phyloP scores from a whole-genome alignment of 2,113 vertebrate species.

The Oreochromis niloticus region DNA sequence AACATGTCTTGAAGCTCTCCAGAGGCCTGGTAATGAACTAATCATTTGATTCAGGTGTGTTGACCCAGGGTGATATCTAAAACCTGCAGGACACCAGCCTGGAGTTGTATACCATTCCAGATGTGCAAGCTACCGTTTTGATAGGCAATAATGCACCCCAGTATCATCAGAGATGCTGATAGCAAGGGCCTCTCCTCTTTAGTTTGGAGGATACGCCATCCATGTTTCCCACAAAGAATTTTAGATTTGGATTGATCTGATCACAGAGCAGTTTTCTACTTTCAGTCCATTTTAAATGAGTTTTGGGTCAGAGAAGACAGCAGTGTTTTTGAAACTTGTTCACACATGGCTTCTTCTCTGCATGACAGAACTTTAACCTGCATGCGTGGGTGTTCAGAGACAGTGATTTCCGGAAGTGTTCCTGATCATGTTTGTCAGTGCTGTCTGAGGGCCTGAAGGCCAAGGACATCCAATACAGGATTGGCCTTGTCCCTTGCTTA shows the following conservation, averaged over 20 bases:
- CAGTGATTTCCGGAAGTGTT: neutral
- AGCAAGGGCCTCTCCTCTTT: neutral
- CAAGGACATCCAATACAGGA: neutral
- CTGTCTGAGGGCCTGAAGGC: neutral
- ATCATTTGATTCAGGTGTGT: too few relatives aligned
- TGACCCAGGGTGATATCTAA: neutral
- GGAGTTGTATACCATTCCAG: neutral
- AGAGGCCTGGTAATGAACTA: too few relatives aligned
- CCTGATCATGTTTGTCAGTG: neutral
- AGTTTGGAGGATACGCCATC: neutral
- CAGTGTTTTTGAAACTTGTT: too few relatives aligned
- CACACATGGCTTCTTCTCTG: too few relatives aligned
- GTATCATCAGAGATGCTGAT: neutral
- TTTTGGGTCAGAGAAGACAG: too few relatives aligned
- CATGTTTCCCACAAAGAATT: neutral
- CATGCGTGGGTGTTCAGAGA: neutral
- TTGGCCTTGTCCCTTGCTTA: neutral
- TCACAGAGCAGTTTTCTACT: neutral
- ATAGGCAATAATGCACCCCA: neutral
- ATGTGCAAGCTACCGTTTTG: neutral
- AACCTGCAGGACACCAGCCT: neutral
- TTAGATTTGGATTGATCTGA: neutral
- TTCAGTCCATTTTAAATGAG: neutral
- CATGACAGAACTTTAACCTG: neutral
- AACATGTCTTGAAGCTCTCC: too few relatives aligned